Base-by-base conservation (phyloP, 2,113 vertebrate species). In the Platysteira castanea region DNA sequence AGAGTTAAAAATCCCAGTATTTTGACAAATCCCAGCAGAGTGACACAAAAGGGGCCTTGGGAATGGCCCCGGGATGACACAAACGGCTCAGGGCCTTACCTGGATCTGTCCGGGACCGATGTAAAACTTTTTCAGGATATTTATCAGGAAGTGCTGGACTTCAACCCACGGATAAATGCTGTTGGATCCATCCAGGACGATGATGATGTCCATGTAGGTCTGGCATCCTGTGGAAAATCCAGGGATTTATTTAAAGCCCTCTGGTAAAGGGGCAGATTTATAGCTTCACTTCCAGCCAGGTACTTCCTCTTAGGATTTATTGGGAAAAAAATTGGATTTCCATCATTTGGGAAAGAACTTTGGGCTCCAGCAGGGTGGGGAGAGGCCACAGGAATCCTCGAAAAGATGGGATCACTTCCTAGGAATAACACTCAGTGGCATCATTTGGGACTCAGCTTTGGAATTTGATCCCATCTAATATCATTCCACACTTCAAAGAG, bases 91-190 rank as follows among this genome's bases (percentile, higher is more conserved):
- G n/a, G 35, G 68, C 63, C 97, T 88, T 87, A 99, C 99, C 98
- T 99, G 99, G n/a, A 99, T 99, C 98, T 99, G 99, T 31, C 99
- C 99, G 0, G 99, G 99, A 30, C 99, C 99, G 2, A 99, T 98
- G 95, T 99, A 98, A 84, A 99, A 99, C 96, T 99, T 99, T 57
- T 99, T 98, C 74, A 99, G 97, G 97, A 99, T 98, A 92, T 98
- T 99, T 92, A 99, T 99, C 93, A 99, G 98, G 96, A 99, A 99
- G 92, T 99, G 97, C 85, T 99, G 99, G n/a, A 99, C 99, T 86
- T 99, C 99, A 20, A 98, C 98, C 99, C 99, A 99, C 2, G 99
- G 99, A 53, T 99, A 99, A 64, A 99, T 99, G 96, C 99, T 99
- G 97, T 99, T 99, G 73, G 99, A 99, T 20, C 99, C 99, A 4